These are phyloP conservation scores for Scaptodrosophila lebanonensis DNA, from an alignment of 1,140 invertebrate species.

Conservation along the genomic window DNA sequence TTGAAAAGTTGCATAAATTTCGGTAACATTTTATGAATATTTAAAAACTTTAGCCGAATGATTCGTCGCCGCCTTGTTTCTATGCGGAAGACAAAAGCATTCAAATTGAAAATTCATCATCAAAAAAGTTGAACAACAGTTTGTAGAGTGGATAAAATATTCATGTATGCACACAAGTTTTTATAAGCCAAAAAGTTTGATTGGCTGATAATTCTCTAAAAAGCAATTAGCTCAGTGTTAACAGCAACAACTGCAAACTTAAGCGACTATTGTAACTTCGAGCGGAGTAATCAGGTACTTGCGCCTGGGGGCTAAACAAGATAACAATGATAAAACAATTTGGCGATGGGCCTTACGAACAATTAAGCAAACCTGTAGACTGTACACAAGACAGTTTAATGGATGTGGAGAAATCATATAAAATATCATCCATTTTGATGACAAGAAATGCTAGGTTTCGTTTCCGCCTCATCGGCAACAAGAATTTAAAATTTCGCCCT, in stretches of 20 bases:
- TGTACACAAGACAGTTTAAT: no score
- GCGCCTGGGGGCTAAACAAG: no score
- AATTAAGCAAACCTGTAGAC: no score
- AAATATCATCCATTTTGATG: no score
- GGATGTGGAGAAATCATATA: no score
- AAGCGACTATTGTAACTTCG: no score
- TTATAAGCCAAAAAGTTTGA: slow-evolving; percentile 63
- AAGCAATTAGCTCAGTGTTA: slow-evolving; percentile 51
- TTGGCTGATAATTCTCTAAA: slow-evolving; percentile 59
- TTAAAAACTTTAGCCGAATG: slow-evolving; percentile 60
- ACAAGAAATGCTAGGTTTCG: no score
- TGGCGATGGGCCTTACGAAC: no score
- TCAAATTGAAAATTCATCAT: slow-evolving; percentile 74
- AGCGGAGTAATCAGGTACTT: no score
- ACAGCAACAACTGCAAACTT: slow-evolving; percentile 33
- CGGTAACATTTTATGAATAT: slow-evolving; percentile 69
- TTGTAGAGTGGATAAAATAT: slow-evolving; percentile 68
- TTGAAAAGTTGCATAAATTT: slow-evolving; percentile 54
- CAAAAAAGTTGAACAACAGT: slow-evolving; percentile 62
- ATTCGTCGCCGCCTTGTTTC: slow-evolving; percentile 36
- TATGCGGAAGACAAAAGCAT: slow-evolving; percentile 51
- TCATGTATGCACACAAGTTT: slow-evolving; percentile 63
- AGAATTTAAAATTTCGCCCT: no score
- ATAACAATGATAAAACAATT: no score
- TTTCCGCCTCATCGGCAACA: no score